Base-by-base conservation (phyloP, 2,113 vertebrate genomes). In the Anhinga anhinga region DNA sequence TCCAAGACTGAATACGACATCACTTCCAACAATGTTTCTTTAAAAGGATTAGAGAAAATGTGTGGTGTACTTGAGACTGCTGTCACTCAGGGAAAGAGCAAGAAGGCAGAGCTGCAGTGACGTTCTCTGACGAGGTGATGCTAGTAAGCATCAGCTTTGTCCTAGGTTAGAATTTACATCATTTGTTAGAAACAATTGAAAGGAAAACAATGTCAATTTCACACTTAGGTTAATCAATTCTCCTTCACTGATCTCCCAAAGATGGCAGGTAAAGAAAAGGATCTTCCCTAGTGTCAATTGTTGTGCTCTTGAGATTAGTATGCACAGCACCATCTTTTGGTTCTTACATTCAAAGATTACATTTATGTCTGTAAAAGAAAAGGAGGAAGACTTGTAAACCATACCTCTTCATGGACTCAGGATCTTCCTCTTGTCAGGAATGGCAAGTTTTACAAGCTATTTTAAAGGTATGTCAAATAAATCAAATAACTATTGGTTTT, bases 401-500 rank as follows among this genome's bases (percentile, higher is more conserved):
- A 53, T 15, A 65, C 6, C 11, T 27, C 49, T n/a, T 70, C 32
- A 25, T 21, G 32, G 66, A 82, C 45, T 77, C 53, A 42, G 44
- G n/a, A 79, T 71, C 42, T 81, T 80, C 18, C 22, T 81, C 19
- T 78, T 86, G 32, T 53, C 50, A 88, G 45, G 27, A 77, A 77
- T 18, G 5, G 25, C 23, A 81, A 81, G 20, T 86, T 95, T 88
- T 88, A 74, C 55, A 73, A 81, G 50, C 29, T 71, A 29, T 89
- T 91, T 82, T 85, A 95, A 82, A 87, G 49, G 27, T 22, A 36
- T 23, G 44, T 65, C 30, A 79, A 92, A 42, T 65, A 79, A 89
- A 95, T 38, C 13, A 93, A 95, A 44, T 52, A 92, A 65, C 44
- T 59, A 70, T 44, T 34, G 15, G 26, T 89, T 94, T 95, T 94